Base-by-base conservation (phyloP, 2,113 vertebrate species). In the Phaetusa simplex region DNA sequence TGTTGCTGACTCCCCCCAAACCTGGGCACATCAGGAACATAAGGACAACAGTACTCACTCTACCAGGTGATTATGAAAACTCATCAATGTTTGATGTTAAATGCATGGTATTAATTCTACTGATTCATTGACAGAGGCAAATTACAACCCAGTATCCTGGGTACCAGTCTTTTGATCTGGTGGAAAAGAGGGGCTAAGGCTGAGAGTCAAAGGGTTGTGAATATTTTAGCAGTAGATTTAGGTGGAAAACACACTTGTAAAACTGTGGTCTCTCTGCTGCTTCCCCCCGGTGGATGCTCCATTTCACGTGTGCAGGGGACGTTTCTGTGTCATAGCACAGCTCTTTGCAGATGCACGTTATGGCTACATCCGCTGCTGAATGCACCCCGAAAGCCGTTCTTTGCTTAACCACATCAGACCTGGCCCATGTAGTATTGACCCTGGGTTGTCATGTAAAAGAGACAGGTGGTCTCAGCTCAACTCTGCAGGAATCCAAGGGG, bases 381-480 rank as follows among this genome's bases (percentile, higher is more conserved):
- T 36, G 82, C 34, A 12, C 11, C 36, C 65, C 43, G 34, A 78
- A 82, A 95, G 40, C 16, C 3, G 0, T 26, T 50, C 66, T 88
- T 58, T 45, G 45, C 45, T 64, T 55, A 91, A 74, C 47, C 65
- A n/a, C 70, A 69, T 79, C 77, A 84, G 65, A 43, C 14, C n/a
- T 1, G 1, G 61, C 36, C 53, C 13, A 0, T 20, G 53, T 21
- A 66, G 34, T 34, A 62, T 6, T 73, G 64, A 67, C 40, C 43
- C 61, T 22, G 10, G 10, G 7, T 5, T 47, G 61, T 38, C n/a
- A 32, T 7, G 5, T 0, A 0, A 29, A 83, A 65, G 24, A 83
- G 59, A 43, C 16, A 21, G 36, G 12, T 11, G 0, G 21, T 34
- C 69, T 81, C 42, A 38, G 15, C 23, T 85, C 14, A 3, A 53